Percentiles rank a stretch among this genome's conserved stretches.
phyloP scores from a whole-genome alignment of 2,888 invertebrate species.

The Lingula anatina region DNA sequence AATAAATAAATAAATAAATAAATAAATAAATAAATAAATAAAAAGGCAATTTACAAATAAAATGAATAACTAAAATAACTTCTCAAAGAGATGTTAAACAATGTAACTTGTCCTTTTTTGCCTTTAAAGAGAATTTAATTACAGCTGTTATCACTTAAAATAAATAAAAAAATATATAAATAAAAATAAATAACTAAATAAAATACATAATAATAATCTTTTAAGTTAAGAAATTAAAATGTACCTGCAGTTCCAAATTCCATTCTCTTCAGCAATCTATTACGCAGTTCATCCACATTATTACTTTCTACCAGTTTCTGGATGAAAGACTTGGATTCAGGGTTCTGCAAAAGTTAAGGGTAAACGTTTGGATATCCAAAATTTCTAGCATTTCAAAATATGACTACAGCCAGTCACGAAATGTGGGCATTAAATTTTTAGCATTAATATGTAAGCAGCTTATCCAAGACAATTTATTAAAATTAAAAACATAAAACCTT shows the following conservation, averaged over 20 bases:
- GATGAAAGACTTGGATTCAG: conserved; percentile 63
- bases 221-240: not conserved
- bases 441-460: too few species aligned
- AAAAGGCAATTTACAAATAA: not conserved
- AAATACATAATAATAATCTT: not conserved
- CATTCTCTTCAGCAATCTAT: conserved; percentile 67
- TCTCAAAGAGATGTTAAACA: too few species aligned
- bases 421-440: not conserved
- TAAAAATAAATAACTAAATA: too few species aligned
- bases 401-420: not conserved
- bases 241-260: conserved; percentile 83
- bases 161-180: too few species aligned
- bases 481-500: too few species aligned
- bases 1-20: too few species aligned
- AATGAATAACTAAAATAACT: not conserved
- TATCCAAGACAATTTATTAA: too few species aligned
- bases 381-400: not conserved
- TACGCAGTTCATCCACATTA: conserved; percentile 60
- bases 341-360: conserved; percentile 41
- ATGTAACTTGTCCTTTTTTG: too few species aligned
- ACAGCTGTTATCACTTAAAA: too few species aligned
- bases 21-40: too few species aligned
- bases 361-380: not conserved
- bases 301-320: conserved; percentile 57
- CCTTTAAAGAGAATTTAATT: too few species aligned